A percentile compares a stretch with the other conserved stretches of the same genome.
These are phyloP conservation scores for Catotricha subobsoleta DNA, from an alignment of 2,888 invertebrate genomes.

Conservation along the genomic window DNA sequence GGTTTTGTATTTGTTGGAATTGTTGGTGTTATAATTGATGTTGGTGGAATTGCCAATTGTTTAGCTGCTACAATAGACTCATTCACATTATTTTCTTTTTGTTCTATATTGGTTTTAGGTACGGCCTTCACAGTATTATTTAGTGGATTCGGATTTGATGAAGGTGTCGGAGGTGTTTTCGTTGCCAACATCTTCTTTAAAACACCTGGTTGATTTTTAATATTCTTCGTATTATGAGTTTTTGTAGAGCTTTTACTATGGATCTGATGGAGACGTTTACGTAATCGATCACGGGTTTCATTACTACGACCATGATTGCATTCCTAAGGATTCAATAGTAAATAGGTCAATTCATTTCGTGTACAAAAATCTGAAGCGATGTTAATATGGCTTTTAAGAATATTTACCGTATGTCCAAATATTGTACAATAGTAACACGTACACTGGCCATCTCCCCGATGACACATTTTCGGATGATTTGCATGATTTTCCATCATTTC, in stretches of 20 bases:
- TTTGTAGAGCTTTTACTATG: conserved; percentile 10
- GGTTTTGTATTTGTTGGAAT: background rate
- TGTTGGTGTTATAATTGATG: background rate
- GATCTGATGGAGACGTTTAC: conserved; percentile 25
- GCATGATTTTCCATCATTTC: conserved; percentile 21
- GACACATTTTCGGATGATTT: conserved; percentile 20
- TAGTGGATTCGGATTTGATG: too few species aligned
- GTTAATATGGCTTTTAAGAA: too few species aligned
- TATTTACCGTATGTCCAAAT: conserved; percentile 10
- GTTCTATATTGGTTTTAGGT: too few species aligned
- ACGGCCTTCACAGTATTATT: too few species aligned
- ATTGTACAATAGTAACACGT: conserved; percentile 12
- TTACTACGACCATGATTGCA: conserved; percentile 28
- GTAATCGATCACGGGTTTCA: conserved; percentile 27
- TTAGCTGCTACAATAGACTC: background rate
- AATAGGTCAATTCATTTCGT: background rate
- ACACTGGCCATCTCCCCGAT: conserved; percentile 11
- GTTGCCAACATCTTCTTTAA: conserved; percentile 7
- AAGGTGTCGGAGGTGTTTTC: conserved; percentile 1
- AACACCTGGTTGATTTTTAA: conserved; percentile 10
- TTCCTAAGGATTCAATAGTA: conserved; percentile 15
- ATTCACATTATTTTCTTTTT: conserved; percentile 3
- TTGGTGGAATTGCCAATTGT: background rate
- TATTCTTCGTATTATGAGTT: conserved; percentile 7
- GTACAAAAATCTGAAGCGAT: background rate